Percentiles rank a stretch among this genome's conserved stretches.
phyloP scores from a whole-genome alignment of 2,888 invertebrate genomes.

The Sminthurinus aureus region DNA sequence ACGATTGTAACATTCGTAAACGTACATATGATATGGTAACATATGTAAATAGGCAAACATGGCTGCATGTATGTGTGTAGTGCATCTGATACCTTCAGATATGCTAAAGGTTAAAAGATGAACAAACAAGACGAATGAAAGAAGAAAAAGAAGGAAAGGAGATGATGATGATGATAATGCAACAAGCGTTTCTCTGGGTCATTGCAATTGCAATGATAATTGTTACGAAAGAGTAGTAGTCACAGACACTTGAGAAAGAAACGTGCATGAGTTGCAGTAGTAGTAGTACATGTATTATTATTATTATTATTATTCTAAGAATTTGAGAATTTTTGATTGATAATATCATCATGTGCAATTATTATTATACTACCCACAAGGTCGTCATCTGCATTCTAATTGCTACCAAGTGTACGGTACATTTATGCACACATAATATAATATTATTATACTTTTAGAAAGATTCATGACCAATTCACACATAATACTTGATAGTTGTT shows the following conservation, averaged over 20 bases:
- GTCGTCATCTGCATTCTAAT: slow-evolving; percentile 9
- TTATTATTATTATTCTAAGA: too few relatives aligned
- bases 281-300: background rate
- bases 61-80: too few relatives aligned
- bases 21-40: too few relatives aligned
- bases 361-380: background rate
- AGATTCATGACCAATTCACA: slow-evolving; percentile 4
- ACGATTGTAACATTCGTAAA: background rate
- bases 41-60: background rate
- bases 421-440: background rate
- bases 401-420: background rate
- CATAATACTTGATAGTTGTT: background rate
- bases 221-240: background rate
- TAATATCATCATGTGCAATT: slow-evolving; percentile 16
- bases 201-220: slow-evolving; percentile 5
- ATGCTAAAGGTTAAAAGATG: too few relatives aligned
- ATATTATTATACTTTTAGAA: background rate
- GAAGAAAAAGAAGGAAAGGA: background rate
- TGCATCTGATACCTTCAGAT: too few relatives aligned
- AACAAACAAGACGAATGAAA: too few relatives aligned
- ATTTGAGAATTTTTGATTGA: background rate
- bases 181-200: slow-evolving; percentile 1
- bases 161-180: too few relatives aligned
- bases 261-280: background rate
- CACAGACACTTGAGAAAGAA: background rate